phyloP scores from a whole-genome alignment of 2,113 vertebrate genomes.

The Carettochelys insculpta region DNA sequence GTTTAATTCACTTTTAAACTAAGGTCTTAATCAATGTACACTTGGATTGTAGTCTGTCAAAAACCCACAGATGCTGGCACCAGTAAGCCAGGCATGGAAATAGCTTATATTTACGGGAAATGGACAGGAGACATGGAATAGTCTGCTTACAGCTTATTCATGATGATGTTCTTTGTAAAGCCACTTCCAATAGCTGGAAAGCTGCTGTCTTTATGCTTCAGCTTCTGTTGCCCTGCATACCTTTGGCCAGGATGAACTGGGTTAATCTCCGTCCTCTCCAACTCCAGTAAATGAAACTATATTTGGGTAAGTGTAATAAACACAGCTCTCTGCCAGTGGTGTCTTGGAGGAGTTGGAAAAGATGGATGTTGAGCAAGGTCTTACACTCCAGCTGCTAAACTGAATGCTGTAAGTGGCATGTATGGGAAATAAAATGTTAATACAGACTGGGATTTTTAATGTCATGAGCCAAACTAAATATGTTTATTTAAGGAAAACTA shows the following conservation, averaged over 20 bases:
- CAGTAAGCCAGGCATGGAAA: neutral
- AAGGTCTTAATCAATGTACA: neutral
- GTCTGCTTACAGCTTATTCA: neutral
- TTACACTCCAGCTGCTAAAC: neutral
- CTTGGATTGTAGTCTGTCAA: neutral
- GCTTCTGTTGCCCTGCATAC: neutral
- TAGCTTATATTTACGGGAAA: neutral
- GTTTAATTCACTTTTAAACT: neutral
- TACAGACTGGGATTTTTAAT: neutral
- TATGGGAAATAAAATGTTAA: neutral
- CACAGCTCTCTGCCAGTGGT: neutral
- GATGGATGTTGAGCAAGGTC: neutral
- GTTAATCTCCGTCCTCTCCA: neutral
- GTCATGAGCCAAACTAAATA: neutral
- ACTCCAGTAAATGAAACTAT: neutral
- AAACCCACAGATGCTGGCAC: neutral
- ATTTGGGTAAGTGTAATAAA: neutral
- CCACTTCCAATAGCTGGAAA: neutral
- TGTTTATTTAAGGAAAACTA: neutral
- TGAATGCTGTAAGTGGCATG: accelerated
- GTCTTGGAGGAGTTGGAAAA: neutral
- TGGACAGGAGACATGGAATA: neutral
- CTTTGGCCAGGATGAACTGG: neutral
- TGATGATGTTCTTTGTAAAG: neutral
- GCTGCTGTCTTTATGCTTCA: neutral